phyloP scores from a whole-genome alignment of 1,140 invertebrate genomes.

The Kradibia gibbosae region DNA sequence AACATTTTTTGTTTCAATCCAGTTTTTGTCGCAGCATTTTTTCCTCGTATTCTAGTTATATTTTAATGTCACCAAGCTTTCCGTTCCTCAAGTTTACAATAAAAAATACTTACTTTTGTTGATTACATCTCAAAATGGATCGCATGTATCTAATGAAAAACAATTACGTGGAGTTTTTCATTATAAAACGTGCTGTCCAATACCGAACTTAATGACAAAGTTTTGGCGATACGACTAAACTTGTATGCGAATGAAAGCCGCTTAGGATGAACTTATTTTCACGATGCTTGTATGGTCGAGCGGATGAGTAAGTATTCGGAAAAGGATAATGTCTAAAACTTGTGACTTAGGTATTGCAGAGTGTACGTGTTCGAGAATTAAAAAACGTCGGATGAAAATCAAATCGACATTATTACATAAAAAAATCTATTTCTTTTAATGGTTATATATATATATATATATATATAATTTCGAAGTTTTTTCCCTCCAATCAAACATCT shows the following conservation, averaged over 20 bases:
- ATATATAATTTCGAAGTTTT: too few species aligned
- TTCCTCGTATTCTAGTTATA: too few species aligned
- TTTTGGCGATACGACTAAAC: neutral
- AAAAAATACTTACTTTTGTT: too few species aligned
- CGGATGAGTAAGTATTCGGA: neutral
- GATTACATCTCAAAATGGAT: too few species aligned
- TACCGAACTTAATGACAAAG: neutral
- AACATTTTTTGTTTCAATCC: too few species aligned
- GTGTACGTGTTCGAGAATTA: neutral
- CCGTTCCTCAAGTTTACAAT: too few species aligned
- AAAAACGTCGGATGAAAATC: neutral
- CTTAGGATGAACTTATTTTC: neutral
- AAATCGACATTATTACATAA: neutral
- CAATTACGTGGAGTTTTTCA: neutral
- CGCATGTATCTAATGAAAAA: neutral
- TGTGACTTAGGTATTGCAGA: neutral
- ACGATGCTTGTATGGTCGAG: neutral
- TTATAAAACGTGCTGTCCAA: neutral
- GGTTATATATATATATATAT: too few species aligned
- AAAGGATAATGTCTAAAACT: neutral
- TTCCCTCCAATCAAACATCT: too few species aligned
- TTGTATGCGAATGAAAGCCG: neutral
- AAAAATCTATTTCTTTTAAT: too few species aligned
- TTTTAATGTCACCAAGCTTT: too few species aligned
- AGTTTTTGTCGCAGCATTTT: too few species aligned